These are phyloP conservation scores for Macrotus californicus DNA, from an alignment of 2,113 vertebrate species.

Conservation along the genomic window DNA sequence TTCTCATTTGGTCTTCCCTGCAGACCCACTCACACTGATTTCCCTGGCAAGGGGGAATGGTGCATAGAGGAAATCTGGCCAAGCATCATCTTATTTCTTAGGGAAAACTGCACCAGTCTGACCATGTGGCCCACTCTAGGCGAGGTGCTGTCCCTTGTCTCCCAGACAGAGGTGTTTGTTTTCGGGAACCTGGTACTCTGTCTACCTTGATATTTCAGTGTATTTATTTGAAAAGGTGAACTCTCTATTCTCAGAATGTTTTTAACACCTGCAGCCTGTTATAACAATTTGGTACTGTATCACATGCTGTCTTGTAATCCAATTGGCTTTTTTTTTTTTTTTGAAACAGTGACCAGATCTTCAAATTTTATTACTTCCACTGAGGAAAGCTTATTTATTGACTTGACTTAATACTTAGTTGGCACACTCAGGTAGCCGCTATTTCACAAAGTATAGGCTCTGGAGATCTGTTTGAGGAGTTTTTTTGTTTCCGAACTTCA, in stretches of 20 bases:
- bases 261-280: not conserved
- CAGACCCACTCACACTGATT: not conserved
- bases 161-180: not conserved
- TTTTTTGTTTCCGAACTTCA: not conserved
- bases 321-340: not conserved
- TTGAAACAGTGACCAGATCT: not conserved
- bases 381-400: not conserved
- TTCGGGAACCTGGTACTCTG: not conserved
- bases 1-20: not conserved
- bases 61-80: not conserved
- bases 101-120: not conserved
- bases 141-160: not conserved
- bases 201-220: not conserved
- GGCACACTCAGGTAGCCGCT: not conserved
- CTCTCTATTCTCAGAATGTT: not conserved
- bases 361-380: not conserved
- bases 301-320: not conserved
- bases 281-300: too few relatives aligned
- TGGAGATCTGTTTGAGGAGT: too few relatives aligned
- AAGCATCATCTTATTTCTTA: not conserved
- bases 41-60: not conserved
- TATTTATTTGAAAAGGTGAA: not conserved
- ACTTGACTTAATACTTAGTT: not conserved
- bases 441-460: not conserved
- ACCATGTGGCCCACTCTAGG: not conserved